A percentile compares a stretch with the other conserved stretches of the same genome.
phyloP scores from a whole-genome alignment of 2,797 vertebrate genomes.

The Rousettus madagascariensis region DNA sequence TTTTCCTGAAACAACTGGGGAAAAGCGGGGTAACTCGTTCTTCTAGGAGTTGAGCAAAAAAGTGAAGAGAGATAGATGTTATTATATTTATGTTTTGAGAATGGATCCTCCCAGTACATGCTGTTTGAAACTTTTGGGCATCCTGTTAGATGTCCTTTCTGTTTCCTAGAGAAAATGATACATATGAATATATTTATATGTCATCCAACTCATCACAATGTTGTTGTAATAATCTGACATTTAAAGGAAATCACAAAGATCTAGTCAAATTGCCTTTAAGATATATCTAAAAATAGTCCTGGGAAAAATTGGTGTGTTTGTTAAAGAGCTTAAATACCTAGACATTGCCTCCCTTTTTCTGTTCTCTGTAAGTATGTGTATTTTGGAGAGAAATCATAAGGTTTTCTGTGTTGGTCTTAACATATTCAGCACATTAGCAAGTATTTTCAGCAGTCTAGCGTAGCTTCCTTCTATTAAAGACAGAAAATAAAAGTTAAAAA shows the following conservation, averaged over 20 bases:
- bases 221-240: not conserved
- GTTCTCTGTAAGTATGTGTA: not conserved
- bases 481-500: slow-evolving; percentile 47
- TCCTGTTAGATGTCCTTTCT: not conserved
- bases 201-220: not conserved
- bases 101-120: not conserved
- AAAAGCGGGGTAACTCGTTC: not conserved
- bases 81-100: not conserved
- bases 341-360: not conserved
- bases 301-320: not conserved
- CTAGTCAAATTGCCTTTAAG: not conserved
- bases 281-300: not conserved
- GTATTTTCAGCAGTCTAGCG: slow-evolving; percentile 32
- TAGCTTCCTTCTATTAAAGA: not conserved
- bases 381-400: not conserved
- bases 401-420: slow-evolving; percentile 1
- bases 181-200: not conserved
- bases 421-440: not conserved
- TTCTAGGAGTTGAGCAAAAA: not conserved
- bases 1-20: not conserved
- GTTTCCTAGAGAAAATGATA: slow-evolving; percentile 19
- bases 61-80: not conserved
- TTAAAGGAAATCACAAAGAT: slow-evolving; percentile 4
- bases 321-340: not conserved
- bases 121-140: not conserved